Percentiles rank a stretch among this genome's conserved stretches.
Evolutionary conservation across 2,888 invertebrate genomes (phyloP).

Genomic region (Sarcophaga variegata): DNA sequence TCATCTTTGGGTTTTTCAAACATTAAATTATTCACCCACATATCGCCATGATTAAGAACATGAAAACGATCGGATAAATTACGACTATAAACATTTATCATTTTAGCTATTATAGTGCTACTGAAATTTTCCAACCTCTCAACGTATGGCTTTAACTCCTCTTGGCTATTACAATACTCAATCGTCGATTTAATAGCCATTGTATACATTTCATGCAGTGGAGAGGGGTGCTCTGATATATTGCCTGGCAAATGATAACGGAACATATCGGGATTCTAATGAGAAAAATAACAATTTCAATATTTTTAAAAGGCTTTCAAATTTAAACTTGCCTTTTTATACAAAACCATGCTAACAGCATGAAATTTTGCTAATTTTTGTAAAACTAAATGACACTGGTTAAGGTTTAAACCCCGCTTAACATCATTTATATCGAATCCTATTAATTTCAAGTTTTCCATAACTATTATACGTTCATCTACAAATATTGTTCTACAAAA

Average conservation of each 20-base stretch:
- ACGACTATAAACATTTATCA: slow-evolving; percentile 74
- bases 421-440: slow-evolving; percentile 83
- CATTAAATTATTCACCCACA: slow-evolving; percentile 83
- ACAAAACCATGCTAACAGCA: slow-evolving; percentile 83
- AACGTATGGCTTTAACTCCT: slow-evolving; percentile 72
- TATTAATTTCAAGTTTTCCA: slow-evolving; percentile 83
- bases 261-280: slow-evolving; percentile 73
- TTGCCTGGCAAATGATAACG: slow-evolving; percentile 74
- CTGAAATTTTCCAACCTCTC: slow-evolving; percentile 72
- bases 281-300: slow-evolving; percentile 8
- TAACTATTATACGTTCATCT: slow-evolving; percentile 76
- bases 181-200: slow-evolving; percentile 72
- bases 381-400: slow-evolving; percentile 82
- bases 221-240: slow-evolving; percentile 73
- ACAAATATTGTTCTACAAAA: slow-evolving; percentile 73
- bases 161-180: slow-evolving; percentile 72
- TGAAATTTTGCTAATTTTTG: slow-evolving; percentile 83
- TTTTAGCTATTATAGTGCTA: slow-evolving; percentile 73
- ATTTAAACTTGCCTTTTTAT: slow-evolving; percentile 81
- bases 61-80: slow-evolving; percentile 76
- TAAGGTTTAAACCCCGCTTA: slow-evolving; percentile 82
- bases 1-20: slow-evolving; percentile 79
- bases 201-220: slow-evolving; percentile 74
- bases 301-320: not conserved
- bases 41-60: slow-evolving; percentile 82